A percentile compares a stretch with the other conserved stretches of the same genome.
Conservation (phyloP, 2,113 vertebrate genomes). For the Alethe castanea region DNA sequence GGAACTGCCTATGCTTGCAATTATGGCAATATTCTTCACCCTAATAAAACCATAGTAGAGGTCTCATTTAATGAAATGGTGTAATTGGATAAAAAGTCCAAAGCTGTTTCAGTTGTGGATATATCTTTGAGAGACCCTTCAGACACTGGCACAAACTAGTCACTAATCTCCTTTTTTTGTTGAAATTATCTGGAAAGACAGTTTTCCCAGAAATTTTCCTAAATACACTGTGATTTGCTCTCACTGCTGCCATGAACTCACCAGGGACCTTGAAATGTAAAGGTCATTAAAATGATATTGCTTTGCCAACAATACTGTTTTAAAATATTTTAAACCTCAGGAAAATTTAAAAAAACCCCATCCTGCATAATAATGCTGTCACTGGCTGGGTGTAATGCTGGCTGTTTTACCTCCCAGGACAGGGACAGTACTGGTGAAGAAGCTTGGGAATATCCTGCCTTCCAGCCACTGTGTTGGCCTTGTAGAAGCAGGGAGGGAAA, state of each 20-base stretch:
- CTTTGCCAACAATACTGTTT: background rate
- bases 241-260: background rate
- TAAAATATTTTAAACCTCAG: background rate
- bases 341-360: background rate
- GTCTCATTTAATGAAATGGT: background rate
- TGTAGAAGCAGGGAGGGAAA: background rate
- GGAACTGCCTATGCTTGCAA: background rate
- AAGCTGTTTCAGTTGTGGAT: background rate
- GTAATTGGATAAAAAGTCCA: background rate
- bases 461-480: background rate
- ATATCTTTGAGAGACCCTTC: background rate
- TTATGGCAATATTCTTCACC: background rate
- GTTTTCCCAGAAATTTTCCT: background rate
- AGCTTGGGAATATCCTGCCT: background rate
- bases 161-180: background rate
- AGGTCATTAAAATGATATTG: background rate
- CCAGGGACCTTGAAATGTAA: background rate
- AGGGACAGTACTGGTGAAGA: background rate
- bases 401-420: background rate
- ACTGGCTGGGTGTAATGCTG: background rate
- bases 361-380: background rate
- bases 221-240: background rate
- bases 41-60: background rate
- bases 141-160: background rate
- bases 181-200: background rate